Percentiles rank a stretch among this genome's conserved stretches.
Evolutionary conservation across 2,888 invertebrate genomes (phyloP).

Genomic region (Hedya salicella): DNA sequence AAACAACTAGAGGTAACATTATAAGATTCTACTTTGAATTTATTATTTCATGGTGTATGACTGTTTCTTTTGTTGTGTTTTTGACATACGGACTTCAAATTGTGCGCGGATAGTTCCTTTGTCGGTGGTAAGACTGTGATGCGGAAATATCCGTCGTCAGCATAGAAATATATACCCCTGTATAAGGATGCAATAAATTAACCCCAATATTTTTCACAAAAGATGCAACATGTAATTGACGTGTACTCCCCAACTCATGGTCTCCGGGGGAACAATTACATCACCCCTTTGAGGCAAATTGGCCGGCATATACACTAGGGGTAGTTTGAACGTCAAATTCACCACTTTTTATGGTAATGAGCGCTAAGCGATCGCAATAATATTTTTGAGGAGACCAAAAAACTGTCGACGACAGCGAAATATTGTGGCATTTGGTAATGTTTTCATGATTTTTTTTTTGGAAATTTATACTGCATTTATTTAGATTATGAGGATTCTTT

Average conservation of each 20-base stretch:
- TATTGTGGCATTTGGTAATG: too few species aligned
- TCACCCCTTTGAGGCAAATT: constrained; percentile 37
- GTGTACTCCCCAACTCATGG: constrained; percentile 6
- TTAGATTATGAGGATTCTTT: too few species aligned
- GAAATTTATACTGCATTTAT: too few species aligned
- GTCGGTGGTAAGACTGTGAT: background rate
- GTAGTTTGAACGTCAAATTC: constrained; percentile 33
- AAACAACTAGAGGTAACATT: too few species aligned
- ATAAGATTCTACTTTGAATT: too few species aligned
- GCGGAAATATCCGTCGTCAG: constrained; percentile 5
- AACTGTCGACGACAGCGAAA: too few species aligned
- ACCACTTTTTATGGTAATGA: constrained; percentile 22
- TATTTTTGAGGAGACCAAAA: background rate
- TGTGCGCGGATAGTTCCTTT: background rate
- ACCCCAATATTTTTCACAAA: constrained; percentile 20
- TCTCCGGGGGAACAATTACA: constrained; percentile 34
- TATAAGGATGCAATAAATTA: constrained; percentile 4
- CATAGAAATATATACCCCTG: constrained; percentile 1
- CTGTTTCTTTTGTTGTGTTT: background rate
- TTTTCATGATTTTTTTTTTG: too few species aligned
- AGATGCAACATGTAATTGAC: constrained; percentile 22
- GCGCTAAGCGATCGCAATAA: background rate
- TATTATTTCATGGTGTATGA: background rate
- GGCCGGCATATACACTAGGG: constrained; percentile 41
- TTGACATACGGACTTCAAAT: background rate